Percentiles rank a stretch among this genome's conserved stretches.
These are phyloP conservation scores for Chymomyza caudatula DNA, from an alignment of 2,888 invertebrate genomes.

Conservation along the genomic window DNA sequence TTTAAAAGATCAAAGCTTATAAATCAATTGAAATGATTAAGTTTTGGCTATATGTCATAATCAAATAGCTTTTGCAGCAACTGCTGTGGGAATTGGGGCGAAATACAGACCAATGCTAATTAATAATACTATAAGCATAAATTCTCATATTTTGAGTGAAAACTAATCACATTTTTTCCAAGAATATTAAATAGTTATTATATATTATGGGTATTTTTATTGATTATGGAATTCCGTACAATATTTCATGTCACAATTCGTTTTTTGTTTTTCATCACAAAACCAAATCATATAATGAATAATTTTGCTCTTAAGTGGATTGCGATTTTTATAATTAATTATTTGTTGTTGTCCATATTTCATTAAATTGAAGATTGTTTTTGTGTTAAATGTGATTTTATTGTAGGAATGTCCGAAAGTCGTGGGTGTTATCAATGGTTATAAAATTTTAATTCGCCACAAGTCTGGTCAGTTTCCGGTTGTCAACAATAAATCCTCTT, in stretches of 20 bases:
- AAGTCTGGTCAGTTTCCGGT: constrained; percentile 63
- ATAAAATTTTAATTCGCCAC: constrained; percentile 44
- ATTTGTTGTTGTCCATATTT: constrained; percentile 9
- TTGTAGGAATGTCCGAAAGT: constrained; percentile 42
- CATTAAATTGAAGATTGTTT: neutral
- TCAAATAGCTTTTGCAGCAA: too few species aligned
- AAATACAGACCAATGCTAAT: too few species aligned
- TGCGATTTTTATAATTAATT: neutral
- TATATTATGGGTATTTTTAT: neutral
- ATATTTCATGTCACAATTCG: neutral
- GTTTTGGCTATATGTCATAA: too few species aligned
- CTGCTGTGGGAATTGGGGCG: too few species aligned
- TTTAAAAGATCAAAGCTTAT: too few species aligned
- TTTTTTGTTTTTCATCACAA: neutral
- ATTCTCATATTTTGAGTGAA: too few species aligned
- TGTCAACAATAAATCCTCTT: constrained; percentile 55
- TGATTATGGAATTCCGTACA: neutral
- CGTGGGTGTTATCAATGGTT: constrained; percentile 69
- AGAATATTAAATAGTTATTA: neutral
- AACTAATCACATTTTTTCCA: neutral
- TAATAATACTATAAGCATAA: too few species aligned
- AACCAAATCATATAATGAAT: neutral
- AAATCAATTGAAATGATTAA: too few species aligned
- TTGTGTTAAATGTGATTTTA: constrained; percentile 21
- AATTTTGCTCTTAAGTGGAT: neutral